These are phyloP conservation scores for Sepiola atlantica DNA, from an alignment of 2,888 invertebrate species.

Conservation along the genomic window DNA sequence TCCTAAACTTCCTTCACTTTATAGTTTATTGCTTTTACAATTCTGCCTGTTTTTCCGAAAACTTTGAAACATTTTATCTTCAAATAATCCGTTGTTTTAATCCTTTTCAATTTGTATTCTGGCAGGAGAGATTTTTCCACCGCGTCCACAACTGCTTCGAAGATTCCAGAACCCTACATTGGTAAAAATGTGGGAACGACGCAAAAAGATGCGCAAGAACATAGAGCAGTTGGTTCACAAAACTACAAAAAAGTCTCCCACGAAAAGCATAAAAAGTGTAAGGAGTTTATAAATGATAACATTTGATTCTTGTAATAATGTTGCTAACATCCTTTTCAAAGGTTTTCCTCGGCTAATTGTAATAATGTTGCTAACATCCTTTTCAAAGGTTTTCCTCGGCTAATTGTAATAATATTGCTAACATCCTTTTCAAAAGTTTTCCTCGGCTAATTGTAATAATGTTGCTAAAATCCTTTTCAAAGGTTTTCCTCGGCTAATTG, in stretches of 20 bases:
- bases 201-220: neutral
- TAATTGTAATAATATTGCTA: neutral
- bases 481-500: too few relatives aligned
- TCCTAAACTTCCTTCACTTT: neutral
- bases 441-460: neutral
- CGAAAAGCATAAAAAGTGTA: neutral
- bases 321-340: too few relatives aligned
- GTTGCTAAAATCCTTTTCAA: too few relatives aligned
- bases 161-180: neutral
- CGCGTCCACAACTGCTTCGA: neutral
- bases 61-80: too few relatives aligned
- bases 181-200: neutral
- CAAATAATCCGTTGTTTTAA: neutral
- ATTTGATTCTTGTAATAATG: neutral
- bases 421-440: too few relatives aligned
- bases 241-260: neutral
- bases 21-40: neutral
- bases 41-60: neutral
- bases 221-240: neutral
- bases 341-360: neutral
- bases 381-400: too few relatives aligned
- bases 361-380: neutral
- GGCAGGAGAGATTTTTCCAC: neutral
- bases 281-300: neutral
- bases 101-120: neutral